These are phyloP conservation scores for Callipepla squamata DNA, from an alignment of 2,113 vertebrate genomes.

Conservation along the genomic window DNA sequence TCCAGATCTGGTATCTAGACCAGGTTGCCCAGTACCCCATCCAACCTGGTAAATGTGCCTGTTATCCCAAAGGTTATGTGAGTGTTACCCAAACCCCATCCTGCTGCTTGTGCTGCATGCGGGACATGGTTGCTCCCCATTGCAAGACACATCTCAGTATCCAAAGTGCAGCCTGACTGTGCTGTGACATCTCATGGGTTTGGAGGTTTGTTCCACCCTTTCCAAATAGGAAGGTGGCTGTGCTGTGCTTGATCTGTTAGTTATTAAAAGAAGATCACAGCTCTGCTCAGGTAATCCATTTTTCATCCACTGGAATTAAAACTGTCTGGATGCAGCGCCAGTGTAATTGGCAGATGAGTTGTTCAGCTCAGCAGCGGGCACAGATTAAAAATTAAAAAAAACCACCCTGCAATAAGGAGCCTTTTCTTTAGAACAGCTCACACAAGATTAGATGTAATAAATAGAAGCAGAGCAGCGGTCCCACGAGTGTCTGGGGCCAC, in stretches of 20 bases:
- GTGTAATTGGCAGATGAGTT: not conserved
- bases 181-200: not conserved
- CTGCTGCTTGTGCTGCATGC: accelerated
- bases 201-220: not conserved
- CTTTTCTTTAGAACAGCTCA: not conserved
- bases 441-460: not conserved
- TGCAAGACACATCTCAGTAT: not conserved
- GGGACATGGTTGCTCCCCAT: not conserved
- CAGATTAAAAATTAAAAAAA: not conserved
- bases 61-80: not conserved
- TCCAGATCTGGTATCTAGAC: too few species aligned
- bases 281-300: not conserved
- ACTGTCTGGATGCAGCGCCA: not conserved
- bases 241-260: not conserved
- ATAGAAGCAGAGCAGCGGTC: not conserved
- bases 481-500: accelerated
- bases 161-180: not conserved
- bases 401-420: not conserved
- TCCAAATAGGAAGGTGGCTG: not conserved
- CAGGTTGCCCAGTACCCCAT: too few species aligned
- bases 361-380: not conserved
- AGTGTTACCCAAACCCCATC: accelerated
- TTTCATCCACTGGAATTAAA: not conserved
- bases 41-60: too few species aligned
- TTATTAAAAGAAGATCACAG: not conserved